phyloP scores from a whole-genome alignment of 2,888 invertebrate species.

The Volucella zonaria region DNA sequence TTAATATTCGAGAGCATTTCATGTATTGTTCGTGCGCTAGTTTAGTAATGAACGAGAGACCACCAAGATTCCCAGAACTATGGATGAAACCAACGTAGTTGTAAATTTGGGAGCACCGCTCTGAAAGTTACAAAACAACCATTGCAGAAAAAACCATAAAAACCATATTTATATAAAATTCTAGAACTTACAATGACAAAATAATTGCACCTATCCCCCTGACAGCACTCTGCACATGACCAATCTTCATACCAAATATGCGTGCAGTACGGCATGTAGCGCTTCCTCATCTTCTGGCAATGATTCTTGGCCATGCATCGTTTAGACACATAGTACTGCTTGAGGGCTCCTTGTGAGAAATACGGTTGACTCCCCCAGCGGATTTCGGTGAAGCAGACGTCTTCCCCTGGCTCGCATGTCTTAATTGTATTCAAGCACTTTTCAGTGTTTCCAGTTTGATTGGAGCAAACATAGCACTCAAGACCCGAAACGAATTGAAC shows the following conservation, averaged over 20 bases:
- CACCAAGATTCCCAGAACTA: not conserved
- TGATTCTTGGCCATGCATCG: conserved; percentile 91
- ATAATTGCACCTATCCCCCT: conserved; percentile 97
- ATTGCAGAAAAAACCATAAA: not conserved
- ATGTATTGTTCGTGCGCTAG: not conserved
- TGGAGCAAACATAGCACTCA: conserved; percentile 97
- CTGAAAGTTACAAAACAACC: conserved; percentile 13
- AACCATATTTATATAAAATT: too few relatives aligned
- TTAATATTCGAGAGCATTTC: conserved; percentile 36
- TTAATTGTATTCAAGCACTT: conserved; percentile 96
- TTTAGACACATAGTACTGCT: conserved; percentile 96
- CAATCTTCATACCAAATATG: conserved; percentile 98
- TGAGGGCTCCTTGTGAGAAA: conserved; percentile 95
- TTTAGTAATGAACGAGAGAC: conserved; percentile 5
- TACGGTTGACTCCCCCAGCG: conserved; percentile 96
- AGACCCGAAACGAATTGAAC: conserved; percentile 84
- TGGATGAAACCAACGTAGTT: not conserved
- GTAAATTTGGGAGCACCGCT: conserved; percentile 46
- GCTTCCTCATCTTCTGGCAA: conserved; percentile 88
- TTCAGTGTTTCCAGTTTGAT: conserved; percentile 95
- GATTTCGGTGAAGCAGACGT: conserved; percentile 88
- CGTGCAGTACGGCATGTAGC: conserved; percentile 91
- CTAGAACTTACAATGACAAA: conserved; percentile 92
- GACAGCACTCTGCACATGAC: conserved; percentile 97
- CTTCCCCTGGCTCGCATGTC: conserved; percentile 92